phyloP scores from a whole-genome alignment of 2,113 vertebrate genomes.

The Sceloporus tristichus region DNA sequence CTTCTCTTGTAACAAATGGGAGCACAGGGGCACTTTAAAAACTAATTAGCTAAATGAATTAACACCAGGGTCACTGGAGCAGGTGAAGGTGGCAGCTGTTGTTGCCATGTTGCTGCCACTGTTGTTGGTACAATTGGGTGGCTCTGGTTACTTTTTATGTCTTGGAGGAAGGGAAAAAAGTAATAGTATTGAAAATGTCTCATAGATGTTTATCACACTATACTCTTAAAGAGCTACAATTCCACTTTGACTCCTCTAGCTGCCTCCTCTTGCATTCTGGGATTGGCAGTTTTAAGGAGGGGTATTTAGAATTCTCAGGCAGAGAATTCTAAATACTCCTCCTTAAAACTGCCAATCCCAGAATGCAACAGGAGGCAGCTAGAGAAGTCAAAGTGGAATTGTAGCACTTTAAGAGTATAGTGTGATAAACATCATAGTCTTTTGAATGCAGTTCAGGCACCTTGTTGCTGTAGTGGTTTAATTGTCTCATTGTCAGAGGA shows the following conservation, averaged over 20 bases:
- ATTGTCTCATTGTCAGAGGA: neutral
- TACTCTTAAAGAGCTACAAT: too few species aligned
- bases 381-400: too few species aligned
- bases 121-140: constrained; percentile 17
- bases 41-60: constrained; percentile 59
- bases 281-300: too few species aligned
- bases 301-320: too few species aligned
- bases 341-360: too few species aligned
- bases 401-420: too few species aligned
- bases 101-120: constrained; percentile 30
- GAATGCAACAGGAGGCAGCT: too few species aligned
- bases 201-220: too few species aligned
- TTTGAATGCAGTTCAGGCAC: neutral
- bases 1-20: constrained; percentile 50
- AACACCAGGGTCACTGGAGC: constrained; percentile 42
- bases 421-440: neutral
- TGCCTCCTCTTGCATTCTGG: too few species aligned
- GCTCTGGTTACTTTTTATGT: constrained; percentile 21
- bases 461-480: neutral
- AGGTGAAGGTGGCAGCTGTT: constrained; percentile 47
- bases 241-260: too few species aligned
- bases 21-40: constrained; percentile 45
- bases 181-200: neutral
- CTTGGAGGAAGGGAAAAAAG: neutral
- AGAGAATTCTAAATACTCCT: too few species aligned